A percentile compares a stretch with the other conserved stretches of the same genome.
Evolutionary conservation across 2,888 invertebrate species (phyloP).

Genomic region (Cryptops parisi): DNA sequence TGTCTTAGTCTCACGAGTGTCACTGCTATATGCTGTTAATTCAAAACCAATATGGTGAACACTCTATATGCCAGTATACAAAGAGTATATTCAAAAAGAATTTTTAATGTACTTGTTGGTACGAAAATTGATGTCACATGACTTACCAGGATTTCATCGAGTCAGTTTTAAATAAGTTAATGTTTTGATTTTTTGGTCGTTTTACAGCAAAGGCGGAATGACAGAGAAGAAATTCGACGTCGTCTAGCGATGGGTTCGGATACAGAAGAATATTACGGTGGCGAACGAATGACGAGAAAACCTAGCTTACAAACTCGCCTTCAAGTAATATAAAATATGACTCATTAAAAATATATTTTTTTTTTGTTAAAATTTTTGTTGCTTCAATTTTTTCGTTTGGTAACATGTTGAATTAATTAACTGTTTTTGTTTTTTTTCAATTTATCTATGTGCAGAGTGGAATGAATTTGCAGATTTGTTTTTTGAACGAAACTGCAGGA

Average conservation of each 20-base stretch:
- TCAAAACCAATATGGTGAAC: no score
- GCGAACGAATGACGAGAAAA: constrained; percentile 58
- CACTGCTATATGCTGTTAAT: no score
- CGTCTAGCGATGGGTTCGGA: constrained; percentile 74
- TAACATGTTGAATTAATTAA: background rate
- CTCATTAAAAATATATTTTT: no score
- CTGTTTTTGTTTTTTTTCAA: background rate
- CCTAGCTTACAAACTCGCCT: constrained; percentile 75
- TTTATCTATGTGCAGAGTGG: constrained; percentile 31
- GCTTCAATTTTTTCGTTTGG: background rate
- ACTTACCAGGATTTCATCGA: no score
- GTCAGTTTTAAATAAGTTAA: no score
- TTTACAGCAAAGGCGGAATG: constrained; percentile 62
- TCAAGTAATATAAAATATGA: constrained; percentile 37
- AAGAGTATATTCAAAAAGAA: no score
- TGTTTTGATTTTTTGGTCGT: constrained; percentile 16
- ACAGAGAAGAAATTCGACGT: constrained; percentile 78
- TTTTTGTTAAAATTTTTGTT: no score
- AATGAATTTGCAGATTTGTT: constrained; percentile 89
- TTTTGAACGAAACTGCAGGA: constrained; percentile 82
- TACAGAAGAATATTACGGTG: constrained; percentile 50
- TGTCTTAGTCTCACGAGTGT: no score
- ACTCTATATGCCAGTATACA: no score
- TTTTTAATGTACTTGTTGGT: no score
- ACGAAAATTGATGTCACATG: no score